Conservation (phyloP, 2,888 invertebrate species). For the Cephus pulcher region DNA sequence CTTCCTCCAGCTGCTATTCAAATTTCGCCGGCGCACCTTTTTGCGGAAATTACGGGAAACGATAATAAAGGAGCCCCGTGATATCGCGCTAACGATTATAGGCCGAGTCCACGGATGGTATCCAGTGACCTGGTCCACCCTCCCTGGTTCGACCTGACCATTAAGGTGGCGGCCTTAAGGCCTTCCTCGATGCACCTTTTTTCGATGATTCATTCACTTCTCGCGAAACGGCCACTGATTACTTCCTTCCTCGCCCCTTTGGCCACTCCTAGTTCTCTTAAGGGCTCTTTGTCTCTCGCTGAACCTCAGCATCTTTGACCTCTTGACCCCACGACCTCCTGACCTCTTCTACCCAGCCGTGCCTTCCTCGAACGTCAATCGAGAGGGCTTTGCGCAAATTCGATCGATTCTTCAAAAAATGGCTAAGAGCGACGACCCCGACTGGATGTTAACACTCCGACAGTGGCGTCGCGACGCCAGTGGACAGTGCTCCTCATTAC, state of each 20-base stretch:
- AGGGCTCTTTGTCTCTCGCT: neutral
- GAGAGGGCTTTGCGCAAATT: neutral
- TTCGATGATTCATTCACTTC: neutral
- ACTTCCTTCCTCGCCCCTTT: neutral
- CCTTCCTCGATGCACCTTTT: neutral
- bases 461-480: neutral
- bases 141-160: too few relatives aligned
- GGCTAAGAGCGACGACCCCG: neutral
- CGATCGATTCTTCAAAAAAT: neutral
- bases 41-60: neutral
- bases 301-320: neutral
- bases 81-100: neutral
- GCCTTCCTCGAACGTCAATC: neutral
- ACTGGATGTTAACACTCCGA: neutral
- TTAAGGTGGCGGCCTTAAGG: neutral
- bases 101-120: neutral
- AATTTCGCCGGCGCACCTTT: neutral
- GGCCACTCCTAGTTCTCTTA: neutral
- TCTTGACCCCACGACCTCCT: neutral
- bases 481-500: neutral
- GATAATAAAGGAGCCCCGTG: neutral
- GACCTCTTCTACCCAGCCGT: neutral
- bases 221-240: neutral
- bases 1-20: slow-evolving; percentile 5
- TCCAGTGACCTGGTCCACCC: neutral